Percentiles rank a stretch among this genome's conserved stretches.
phyloP scores from a whole-genome alignment of 2,113 vertebrate species.

The Camelus bactrianus region DNA sequence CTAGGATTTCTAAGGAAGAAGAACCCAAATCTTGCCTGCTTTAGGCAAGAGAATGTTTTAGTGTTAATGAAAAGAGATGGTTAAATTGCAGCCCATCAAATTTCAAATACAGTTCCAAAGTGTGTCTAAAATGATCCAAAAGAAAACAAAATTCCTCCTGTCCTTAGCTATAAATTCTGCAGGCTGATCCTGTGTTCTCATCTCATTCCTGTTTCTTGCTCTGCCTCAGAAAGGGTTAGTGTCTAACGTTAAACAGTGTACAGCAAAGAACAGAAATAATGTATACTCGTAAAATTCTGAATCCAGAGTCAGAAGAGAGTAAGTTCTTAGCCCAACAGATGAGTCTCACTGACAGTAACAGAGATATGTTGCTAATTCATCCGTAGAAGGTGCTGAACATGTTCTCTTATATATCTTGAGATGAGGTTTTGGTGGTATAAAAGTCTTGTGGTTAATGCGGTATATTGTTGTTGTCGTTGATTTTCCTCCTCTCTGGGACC shows the following conservation, averaged over 20 bases:
- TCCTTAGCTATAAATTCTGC: slow-evolving; percentile 33
- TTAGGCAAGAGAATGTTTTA: slow-evolving; percentile 47
- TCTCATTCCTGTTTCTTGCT: slow-evolving; percentile 12
- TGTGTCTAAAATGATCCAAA: slow-evolving; percentile 43
- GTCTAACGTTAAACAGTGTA: slow-evolving; percentile 30
- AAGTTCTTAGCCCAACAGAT: slow-evolving; percentile 54
- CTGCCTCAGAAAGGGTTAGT: slow-evolving; percentile 36
- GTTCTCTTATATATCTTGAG: slow-evolving; percentile 74
- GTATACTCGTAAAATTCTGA: slow-evolving; percentile 16
- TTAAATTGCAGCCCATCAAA: slow-evolving; percentile 59
- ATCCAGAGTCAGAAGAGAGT: slow-evolving; percentile 49
- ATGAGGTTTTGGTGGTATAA: slow-evolving; percentile 66
- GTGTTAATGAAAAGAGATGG: slow-evolving; percentile 58
- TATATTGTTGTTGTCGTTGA: neutral
- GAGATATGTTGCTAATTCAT: slow-evolving; percentile 79
- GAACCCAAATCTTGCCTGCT: neutral
- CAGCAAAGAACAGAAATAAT: slow-evolving; percentile 35
- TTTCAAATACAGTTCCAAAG: slow-evolving; percentile 29
- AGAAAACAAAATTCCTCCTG: slow-evolving; percentile 44
- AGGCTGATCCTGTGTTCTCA: slow-evolving; percentile 35
- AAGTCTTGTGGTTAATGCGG: slow-evolving; percentile 66
- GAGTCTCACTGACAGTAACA: slow-evolving; percentile 68
- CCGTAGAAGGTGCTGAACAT: slow-evolving; percentile 71
- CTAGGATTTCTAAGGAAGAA: slow-evolving; percentile 26
- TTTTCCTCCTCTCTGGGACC: neutral